Conservation (phyloP, 2,888 invertebrate genomes). For the Trilocha varians region DNA sequence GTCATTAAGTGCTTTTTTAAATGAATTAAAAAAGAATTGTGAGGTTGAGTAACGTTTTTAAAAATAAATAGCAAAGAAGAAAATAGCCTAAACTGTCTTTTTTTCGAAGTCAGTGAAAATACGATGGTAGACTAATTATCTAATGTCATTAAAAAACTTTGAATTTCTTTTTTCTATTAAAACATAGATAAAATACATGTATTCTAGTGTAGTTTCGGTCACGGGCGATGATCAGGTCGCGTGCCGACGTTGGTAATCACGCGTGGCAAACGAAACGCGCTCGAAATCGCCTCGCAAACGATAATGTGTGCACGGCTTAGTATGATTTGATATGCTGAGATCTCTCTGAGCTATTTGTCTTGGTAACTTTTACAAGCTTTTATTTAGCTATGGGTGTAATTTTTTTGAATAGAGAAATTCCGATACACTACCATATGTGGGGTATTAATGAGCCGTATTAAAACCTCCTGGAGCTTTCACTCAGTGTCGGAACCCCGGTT, state of each 20-base stretch:
- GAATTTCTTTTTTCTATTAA: neutral
- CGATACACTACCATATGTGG: too few relatives aligned
- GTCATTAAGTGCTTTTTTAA: too few relatives aligned
- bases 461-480: too few relatives aligned
- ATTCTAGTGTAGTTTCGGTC: slow-evolving; percentile 8
- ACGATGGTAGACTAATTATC: too few relatives aligned
- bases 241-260: slow-evolving; percentile 19
- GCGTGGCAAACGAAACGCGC: slow-evolving; percentile 17
- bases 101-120: too few relatives aligned
- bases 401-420: too few relatives aligned
- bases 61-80: too few relatives aligned
- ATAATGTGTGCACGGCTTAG: neutral
- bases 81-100: too few relatives aligned
- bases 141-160: neutral
- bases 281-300: slow-evolving; percentile 4
- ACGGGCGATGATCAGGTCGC: slow-evolving; percentile 17
- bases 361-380: neutral
- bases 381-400: neutral
- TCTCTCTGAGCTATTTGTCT: neutral
- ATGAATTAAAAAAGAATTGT: too few relatives aligned
- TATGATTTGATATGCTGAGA: neutral
- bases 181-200: slow-evolving; percentile 6
- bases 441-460: too few relatives aligned
- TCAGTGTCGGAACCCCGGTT: too few relatives aligned
- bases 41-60: too few relatives aligned